These are phyloP conservation scores for Meta bourneti DNA, from an alignment of 2,888 invertebrate species.

Conservation along the genomic window DNA sequence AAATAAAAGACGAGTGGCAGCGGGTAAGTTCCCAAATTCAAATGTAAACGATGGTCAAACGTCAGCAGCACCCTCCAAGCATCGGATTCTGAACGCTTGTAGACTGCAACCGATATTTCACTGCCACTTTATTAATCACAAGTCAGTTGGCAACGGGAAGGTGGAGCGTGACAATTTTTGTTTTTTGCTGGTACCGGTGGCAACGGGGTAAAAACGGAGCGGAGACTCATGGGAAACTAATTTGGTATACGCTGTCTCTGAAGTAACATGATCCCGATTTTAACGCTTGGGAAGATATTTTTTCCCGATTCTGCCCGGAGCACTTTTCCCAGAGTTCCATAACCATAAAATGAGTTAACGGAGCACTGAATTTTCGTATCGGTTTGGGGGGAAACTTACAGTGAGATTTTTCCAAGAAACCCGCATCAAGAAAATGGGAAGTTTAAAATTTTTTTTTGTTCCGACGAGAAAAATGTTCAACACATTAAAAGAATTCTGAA, in stretches of 20 bases:
- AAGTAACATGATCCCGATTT: neutral
- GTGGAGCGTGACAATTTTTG: neutral
- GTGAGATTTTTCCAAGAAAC: no score
- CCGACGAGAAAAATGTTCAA: no score
- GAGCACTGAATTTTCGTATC: no score
- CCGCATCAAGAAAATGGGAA: no score
- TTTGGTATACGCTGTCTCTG: no score
- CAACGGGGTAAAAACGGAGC: neutral
- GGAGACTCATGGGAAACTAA: neutral
- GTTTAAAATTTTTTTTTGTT: no score
- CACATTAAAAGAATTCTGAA: no score
- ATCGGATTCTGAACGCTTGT: constrained; percentile 30
- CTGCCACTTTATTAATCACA: constrained; percentile 53
- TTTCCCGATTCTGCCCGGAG: neutral
- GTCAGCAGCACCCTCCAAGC: neutral
- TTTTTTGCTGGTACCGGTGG: neutral
- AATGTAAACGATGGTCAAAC: constrained; percentile 36
- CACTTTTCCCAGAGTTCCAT: neutral
- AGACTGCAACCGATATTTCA: constrained; percentile 26
- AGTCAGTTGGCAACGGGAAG: neutral
- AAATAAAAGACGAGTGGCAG: constrained; percentile 1
- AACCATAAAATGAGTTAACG: no score
- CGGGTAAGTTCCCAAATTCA: constrained; percentile 7
- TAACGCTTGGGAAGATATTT: neutral
- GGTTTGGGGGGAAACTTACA: no score